phyloP scores from a whole-genome alignment of 2,113 vertebrate genomes.

The Eclectus roratus region DNA sequence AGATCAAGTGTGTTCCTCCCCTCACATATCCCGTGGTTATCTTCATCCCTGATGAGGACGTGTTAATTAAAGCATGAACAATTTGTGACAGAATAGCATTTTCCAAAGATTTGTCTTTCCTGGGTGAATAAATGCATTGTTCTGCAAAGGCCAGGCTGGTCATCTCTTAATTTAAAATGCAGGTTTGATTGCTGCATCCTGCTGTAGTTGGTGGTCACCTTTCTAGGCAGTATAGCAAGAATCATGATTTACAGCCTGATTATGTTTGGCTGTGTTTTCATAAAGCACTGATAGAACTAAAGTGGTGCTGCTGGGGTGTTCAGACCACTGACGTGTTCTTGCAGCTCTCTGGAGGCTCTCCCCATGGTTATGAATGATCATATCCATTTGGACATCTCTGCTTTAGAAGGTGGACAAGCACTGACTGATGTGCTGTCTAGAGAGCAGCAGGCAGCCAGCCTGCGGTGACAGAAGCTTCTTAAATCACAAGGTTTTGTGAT shows the following conservation, averaged over 20 bases:
- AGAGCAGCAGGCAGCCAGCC: background rate
- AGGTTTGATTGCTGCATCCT: background rate
- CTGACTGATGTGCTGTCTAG: background rate
- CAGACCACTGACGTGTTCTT: background rate
- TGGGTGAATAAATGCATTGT: background rate
- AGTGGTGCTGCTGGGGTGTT: background rate
- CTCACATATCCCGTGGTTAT: background rate
- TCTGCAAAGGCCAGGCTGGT: background rate
- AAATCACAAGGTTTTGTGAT: background rate
- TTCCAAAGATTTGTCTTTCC: background rate
- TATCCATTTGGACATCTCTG: background rate
- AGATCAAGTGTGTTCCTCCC: conserved; percentile 33
- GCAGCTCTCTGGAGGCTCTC: background rate
- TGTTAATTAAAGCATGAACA: conserved; percentile 46
- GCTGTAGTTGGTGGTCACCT: background rate
- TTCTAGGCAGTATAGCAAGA: background rate
- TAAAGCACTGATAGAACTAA: background rate
- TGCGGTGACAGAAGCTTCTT: background rate
- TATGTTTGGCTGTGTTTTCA: background rate
- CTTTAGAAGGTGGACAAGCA: background rate
- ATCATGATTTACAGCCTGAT: background rate
- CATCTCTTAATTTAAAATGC: background rate
- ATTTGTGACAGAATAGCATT: background rate
- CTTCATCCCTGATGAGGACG: conserved; percentile 12
- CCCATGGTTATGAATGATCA: fast-evolving